These are phyloP conservation scores for Agapornis roseicollis DNA, from an alignment of 2,113 vertebrate species.

Conservation along the genomic window DNA sequence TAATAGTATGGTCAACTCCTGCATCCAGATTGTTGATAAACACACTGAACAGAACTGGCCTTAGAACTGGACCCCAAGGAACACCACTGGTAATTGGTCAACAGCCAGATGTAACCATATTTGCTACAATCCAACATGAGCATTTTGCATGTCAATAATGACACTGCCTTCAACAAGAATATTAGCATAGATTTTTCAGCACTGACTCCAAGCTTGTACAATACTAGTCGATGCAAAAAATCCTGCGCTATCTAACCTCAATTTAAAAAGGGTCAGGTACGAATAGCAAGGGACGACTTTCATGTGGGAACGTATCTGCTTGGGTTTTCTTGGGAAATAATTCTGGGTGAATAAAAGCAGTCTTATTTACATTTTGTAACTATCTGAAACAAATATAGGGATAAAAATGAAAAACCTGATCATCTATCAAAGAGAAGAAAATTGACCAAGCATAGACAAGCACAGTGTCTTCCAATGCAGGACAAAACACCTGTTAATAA, in stretches of 20 bases:
- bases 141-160: not conserved
- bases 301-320: not conserved
- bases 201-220: not conserved
- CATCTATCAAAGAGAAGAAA: not conserved
- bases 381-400: not conserved
- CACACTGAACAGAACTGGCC: accelerated
- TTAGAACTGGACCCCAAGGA: not conserved
- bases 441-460: not conserved
- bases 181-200: not conserved
- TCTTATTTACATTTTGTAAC: not conserved
- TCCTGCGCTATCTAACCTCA: not conserved
- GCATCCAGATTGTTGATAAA: not conserved
- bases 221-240: not conserved
- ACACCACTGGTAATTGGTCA: accelerated
- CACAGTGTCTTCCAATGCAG: not conserved
- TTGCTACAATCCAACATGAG: not conserved
- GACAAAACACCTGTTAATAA: not conserved
- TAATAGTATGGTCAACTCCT: not conserved
- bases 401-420: not conserved
- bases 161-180: not conserved
- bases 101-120: not conserved
- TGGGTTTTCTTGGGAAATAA: not conserved
- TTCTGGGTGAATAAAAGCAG: not conserved
- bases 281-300: not conserved
- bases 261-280: not conserved